phyloP scores from a whole-genome alignment of 2,113 vertebrate species.

The Saimiri boliviensis region DNA sequence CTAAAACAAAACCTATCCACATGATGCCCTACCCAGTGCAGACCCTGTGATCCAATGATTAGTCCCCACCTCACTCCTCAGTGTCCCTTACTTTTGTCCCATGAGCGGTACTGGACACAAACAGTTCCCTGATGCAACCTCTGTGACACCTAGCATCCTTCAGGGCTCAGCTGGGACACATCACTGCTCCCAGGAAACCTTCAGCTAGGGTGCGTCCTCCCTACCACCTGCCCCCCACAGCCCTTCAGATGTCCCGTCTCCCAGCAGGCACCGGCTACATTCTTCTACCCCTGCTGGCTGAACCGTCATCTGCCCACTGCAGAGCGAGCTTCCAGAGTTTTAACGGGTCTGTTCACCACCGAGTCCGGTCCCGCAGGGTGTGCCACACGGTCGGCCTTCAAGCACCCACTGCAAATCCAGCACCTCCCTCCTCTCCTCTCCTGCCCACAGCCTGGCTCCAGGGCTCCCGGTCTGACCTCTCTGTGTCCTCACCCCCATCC shows the following conservation, averaged over 20 bases:
- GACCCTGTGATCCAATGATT: rapidly evolving
- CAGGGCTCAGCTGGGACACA: not conserved
- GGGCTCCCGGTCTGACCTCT: not conserved
- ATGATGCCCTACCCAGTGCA: not conserved
- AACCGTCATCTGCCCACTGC: not conserved
- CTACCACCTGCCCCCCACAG: rapidly evolving
- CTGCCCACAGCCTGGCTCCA: not conserved
- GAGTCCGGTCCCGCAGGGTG: not conserved
- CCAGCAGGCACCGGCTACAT: not conserved
- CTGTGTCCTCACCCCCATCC: not conserved
- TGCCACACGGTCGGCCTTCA: not conserved
- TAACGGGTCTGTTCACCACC: rapidly evolving
- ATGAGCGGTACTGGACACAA: not conserved
- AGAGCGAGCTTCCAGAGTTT: not conserved
- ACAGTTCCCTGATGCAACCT: not conserved
- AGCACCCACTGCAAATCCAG: not conserved
- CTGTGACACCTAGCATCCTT: not conserved
- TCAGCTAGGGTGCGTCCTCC: not conserved
- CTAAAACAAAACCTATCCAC: not conserved
- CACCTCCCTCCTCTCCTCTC: not conserved
- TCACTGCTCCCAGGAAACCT: not conserved
- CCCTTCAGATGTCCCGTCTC: not conserved
- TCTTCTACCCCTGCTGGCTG: not conserved
- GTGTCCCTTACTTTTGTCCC: rapidly evolving
- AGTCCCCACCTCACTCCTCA: rapidly evolving